Conservation (phyloP, 2,888 invertebrate species). For the Synergus japonicus region DNA sequence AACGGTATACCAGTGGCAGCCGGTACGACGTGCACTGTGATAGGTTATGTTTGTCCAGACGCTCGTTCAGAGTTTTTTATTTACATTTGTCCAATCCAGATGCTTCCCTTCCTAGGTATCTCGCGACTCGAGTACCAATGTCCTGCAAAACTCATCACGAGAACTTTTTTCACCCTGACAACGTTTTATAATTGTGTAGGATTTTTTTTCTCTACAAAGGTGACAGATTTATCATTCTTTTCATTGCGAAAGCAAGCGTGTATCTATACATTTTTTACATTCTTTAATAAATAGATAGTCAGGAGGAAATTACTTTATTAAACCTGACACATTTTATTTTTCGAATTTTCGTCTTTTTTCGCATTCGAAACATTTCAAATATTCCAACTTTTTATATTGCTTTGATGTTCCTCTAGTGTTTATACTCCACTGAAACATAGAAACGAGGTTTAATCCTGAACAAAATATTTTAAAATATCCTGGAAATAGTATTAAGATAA, state of each 20-base stretch:
- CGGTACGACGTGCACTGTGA: constrained; percentile 45
- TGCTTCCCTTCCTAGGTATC: neutral
- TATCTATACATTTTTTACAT: neutral
- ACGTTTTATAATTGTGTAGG: neutral
- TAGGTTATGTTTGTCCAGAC: neutral
- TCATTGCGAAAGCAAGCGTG: neutral
- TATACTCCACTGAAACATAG: too few relatives aligned
- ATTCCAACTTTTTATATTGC: too few relatives aligned
- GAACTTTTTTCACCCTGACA: neutral
- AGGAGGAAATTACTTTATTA: too few relatives aligned
- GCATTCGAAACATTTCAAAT: too few relatives aligned
- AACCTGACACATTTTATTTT: too few relatives aligned
- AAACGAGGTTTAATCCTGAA: too few relatives aligned
- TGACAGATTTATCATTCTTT: neutral
- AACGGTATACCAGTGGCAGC: constrained; percentile 52
- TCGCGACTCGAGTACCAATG: neutral
- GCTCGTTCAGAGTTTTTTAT: constrained; percentile 3
- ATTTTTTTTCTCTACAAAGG: neutral
- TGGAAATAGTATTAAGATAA: too few relatives aligned
- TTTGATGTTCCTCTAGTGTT: too few relatives aligned
- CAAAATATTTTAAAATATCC: too few relatives aligned
- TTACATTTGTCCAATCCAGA: constrained; percentile 8
- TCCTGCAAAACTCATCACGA: neutral
- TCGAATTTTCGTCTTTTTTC: too few relatives aligned
- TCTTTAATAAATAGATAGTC: too few relatives aligned